Evolutionary conservation across 1,140 invertebrate genomes (phyloP).

Genomic region (Drosophila watanabei): DNA sequence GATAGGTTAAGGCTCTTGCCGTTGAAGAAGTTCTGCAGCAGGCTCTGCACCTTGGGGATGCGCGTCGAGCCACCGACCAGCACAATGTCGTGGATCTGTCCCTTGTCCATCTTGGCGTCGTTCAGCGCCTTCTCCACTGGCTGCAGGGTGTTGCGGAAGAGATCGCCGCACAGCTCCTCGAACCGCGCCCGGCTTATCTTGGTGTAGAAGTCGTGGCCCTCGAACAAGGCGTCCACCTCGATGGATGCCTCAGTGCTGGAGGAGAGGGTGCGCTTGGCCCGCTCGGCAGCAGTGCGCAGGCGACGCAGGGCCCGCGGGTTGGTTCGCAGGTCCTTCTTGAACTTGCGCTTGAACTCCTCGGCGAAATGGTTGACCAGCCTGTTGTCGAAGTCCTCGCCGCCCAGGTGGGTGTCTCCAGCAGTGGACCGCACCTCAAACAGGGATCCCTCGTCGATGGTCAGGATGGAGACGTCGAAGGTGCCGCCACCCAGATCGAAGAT

Average conservation of each 20-base stretch:
- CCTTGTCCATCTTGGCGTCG: conserved; percentile 92
- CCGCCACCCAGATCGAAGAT: no score
- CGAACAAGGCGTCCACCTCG: conserved; percentile 91
- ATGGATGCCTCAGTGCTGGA: conserved; percentile 89
- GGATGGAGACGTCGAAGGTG: no score
- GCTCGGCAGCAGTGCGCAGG: no score
- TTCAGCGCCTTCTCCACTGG: conserved; percentile 89
- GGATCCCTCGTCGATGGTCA: no score
- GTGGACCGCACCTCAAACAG: no score
- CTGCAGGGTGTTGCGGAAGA: conserved; percentile 89
- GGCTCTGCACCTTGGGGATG: conserved; percentile 89
- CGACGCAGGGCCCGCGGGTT: no score
- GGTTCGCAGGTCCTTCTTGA: no score
- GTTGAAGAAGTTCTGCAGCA: conserved; percentile 88
- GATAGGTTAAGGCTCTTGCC: conserved; percentile 89
- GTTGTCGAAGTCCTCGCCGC: no score
- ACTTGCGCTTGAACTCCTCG: no score
- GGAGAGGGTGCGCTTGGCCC: conserved; percentile 89
- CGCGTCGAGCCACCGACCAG: conserved; percentile 89
- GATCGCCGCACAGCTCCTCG: conserved; percentile 94
- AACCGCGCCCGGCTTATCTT: conserved; percentile 93
- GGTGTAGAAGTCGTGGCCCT: conserved; percentile 94
- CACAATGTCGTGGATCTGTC: conserved; percentile 88
- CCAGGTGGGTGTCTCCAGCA: no score
- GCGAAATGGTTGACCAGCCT: no score